Base-by-base conservation (phyloP, 2,113 vertebrate genomes). In the Speoplatyrhinus poulsoni region DNA sequence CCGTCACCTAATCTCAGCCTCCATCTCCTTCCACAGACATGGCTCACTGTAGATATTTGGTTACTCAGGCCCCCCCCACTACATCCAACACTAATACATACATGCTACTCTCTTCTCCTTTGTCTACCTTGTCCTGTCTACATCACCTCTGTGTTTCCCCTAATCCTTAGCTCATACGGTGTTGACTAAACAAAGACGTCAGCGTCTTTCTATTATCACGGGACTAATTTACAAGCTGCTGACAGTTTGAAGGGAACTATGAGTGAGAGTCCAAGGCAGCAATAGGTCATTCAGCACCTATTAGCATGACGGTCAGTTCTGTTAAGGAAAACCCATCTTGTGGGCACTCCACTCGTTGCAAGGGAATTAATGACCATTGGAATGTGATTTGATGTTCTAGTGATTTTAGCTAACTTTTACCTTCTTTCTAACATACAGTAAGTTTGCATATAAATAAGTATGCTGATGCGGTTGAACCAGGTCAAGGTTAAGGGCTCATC, bases 181-280 rank as follows among this genome's bases (percentile, higher is more conserved):
- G 73, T 79, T 60, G 52, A 83, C 73, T 80, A 86, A 91, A 88
- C 87, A 89, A 87, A 91, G 90, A 88, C 71, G 71, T 87, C 79
- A 83, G 65, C 81, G 75, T 86, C 70, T 77, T 41, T 66, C 64
- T 68, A 62, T 58, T 76, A 67, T 88, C 82, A 80, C 72, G 80
- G 56, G 72, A 65, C 60, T 92, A 89, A 92, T 94, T 92, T 94
- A 92, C 76, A 86, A 91, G 81, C 80, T 79, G 85, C 77, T 91
- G 92, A 95, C 92, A 94, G 89, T 87, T 91, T 90, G 81, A 90
- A 76, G 79, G 85, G 79, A 85, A 85, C 70, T 70, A 80, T 76
- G 88, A 90, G 84, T 73, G 82, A 76, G 72, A 89, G 82, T 89
- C 93, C 84, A 86, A 62, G 80, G 81, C 75, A 84, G 89, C 89